Evolutionary conservation across 1,140 invertebrate genomes (phyloP), one percentile per base, ranked within the genome.

Genomic region (Lordiphosa mommai): DNA sequence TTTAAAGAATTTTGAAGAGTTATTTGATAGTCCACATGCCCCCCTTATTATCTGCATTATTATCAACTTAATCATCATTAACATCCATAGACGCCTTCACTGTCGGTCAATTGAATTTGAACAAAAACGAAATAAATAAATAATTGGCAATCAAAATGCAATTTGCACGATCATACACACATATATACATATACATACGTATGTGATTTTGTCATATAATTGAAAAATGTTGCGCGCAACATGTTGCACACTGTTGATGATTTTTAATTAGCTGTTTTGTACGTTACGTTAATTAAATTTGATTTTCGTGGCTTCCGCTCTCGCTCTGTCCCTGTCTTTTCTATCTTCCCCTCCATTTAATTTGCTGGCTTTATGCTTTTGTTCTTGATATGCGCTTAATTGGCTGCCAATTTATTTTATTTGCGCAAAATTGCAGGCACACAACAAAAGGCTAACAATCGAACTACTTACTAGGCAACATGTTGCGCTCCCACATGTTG

Each of bases 371-470:
- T 82, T 82, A 77, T 82, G 72, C 68, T 77, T 84, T 84, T 82
- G 77, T 84, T 84, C 77, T 82, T 34, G 59, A 77, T 72, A 73
- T 82, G 70, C 71, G 60, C 77, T 82, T 82, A 82, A 82, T 82
- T 82, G 77, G 77, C 77, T 84, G 77, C 77, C 77, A 82, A 82
- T 82, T 82, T 82, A 82, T 82, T 82, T 84, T 82, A 82, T 82
- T 82, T 84, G 77, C 77, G 77, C 77, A 70, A 82, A 82, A 82
- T 82, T 82, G 77, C 77, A 77, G 65, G 44, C 53, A 66, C 67
- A 55, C 68, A 56, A n/a, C 13, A 57, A 13, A 43, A 14, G 13
- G 38, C 43, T 13, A 37, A 37, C 20, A 47, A 57, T 48, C 37
- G 66, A 52, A 47, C 27, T 29, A 30, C 37, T 60, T 36, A 70